phyloP scores from a whole-genome alignment of 1,140 invertebrate genomes.

The Pogonognathellus flavescens region DNA sequence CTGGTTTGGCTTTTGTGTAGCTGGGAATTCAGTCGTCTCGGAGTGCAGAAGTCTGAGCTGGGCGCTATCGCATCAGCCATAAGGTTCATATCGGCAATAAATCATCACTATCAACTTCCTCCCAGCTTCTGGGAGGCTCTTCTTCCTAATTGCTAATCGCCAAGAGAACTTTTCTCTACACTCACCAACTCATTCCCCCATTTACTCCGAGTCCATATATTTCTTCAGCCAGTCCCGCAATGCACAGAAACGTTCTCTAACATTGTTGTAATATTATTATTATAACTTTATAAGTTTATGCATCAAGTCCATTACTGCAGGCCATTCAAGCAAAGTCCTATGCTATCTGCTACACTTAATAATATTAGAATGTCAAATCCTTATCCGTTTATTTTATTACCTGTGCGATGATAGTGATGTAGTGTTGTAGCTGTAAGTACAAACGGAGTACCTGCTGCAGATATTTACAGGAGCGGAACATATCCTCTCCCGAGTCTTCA shows the following conservation, averaged over 20 bases:
- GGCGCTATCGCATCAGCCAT: slow-evolving; percentile 3
- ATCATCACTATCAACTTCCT: slow-evolving; percentile 46
- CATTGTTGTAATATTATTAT: no score
- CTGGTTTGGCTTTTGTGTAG: neutral
- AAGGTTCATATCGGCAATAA: slow-evolving; percentile 50
- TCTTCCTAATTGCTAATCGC: slow-evolving; percentile 22
- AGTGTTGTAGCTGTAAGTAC: neutral
- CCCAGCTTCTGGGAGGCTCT: slow-evolving; percentile 36
- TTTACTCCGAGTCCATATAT: neutral
- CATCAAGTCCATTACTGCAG: no score
- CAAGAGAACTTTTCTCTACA: slow-evolving; percentile 33
- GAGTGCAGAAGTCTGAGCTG: neutral
- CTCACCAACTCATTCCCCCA: neutral
- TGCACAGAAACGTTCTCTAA: neutral
- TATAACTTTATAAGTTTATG: no score
- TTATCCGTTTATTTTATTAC: slow-evolving; percentile 45
- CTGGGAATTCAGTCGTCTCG: neutral
- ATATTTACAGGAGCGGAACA: slow-evolving; percentile 39
- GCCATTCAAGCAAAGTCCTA: neutral
- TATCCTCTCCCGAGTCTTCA: neutral
- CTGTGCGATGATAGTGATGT: neutral
- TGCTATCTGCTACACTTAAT: neutral
- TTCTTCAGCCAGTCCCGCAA: no score
- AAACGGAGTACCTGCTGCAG: neutral
- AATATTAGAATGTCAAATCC: neutral